These are phyloP conservation scores for Protophormia terraenovae DNA, from an alignment of 2,888 invertebrate species.

Conservation along the genomic window DNA sequence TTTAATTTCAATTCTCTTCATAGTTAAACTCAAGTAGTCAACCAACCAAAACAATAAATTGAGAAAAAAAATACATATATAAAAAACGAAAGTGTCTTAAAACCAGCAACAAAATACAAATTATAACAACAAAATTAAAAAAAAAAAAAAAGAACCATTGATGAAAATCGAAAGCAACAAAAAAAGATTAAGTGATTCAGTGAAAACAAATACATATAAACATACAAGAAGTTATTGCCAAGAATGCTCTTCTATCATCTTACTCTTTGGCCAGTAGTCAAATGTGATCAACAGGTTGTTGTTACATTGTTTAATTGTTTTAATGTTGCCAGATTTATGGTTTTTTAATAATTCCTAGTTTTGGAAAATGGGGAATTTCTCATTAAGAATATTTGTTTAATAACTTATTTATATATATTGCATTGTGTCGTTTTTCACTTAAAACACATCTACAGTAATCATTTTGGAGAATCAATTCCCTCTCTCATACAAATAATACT, in stretches of 20 bases:
- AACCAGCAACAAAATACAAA: neutral
- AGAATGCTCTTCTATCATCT: constrained; percentile 2
- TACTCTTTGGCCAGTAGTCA: constrained; percentile 20
- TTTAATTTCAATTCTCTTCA: neutral
- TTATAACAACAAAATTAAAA: neutral
- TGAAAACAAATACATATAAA: constrained; percentile 16
- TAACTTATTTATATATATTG: too few relatives aligned
- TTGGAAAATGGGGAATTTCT: neutral
- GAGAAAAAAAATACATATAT: neutral
- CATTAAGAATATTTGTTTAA: too few relatives aligned
- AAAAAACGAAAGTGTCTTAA: constrained; percentile 35
- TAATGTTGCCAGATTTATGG: constrained; percentile 15
- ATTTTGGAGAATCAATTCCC: too few relatives aligned
- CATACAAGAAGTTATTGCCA: neutral
- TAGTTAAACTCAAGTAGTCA: neutral
- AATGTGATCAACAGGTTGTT: constrained; percentile 21
- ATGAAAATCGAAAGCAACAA: constrained; percentile 23
- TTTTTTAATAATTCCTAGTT: neutral
- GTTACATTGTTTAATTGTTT: neutral
- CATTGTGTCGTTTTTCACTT: too few relatives aligned
- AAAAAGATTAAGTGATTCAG: constrained; percentile 3
- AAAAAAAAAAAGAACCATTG: constrained; percentile 41
- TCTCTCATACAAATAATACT: too few relatives aligned
- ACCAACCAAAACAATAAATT: neutral
- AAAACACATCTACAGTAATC: too few relatives aligned